Conservation (phyloP, 2,797 vertebrate species). For the Limnodromus scolopaceus region DNA sequence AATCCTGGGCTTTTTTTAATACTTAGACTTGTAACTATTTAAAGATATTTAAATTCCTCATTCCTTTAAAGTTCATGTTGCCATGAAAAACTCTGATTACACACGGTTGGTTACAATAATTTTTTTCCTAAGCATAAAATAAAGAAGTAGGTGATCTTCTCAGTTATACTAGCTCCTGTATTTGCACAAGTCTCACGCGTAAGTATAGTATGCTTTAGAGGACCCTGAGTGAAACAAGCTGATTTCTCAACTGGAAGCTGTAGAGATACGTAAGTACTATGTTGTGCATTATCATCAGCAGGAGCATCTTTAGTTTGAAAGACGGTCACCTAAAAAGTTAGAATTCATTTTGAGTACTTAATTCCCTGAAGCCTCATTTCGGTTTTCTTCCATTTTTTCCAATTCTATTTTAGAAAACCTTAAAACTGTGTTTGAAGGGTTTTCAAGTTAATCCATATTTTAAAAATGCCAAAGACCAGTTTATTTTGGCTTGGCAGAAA, state of each 20-base stretch:
- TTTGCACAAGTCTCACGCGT: accelerated
- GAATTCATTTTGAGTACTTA: background rate
- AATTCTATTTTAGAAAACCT: background rate
- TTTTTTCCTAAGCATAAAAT: background rate
- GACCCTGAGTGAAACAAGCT: background rate
- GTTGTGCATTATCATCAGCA: background rate
- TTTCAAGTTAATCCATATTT: background rate
- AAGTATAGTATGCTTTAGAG: background rate
- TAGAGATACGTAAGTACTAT: background rate
- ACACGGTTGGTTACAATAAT: background rate
- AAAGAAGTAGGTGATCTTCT: background rate
- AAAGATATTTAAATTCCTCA: background rate
- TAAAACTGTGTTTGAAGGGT: background rate
- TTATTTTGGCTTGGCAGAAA: background rate
- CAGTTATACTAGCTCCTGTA: background rate
- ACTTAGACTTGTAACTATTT: background rate
- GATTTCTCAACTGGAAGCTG: background rate
- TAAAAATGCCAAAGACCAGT: background rate
- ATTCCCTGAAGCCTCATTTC: background rate
- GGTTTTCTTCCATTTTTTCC: background rate
- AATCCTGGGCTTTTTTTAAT: background rate
- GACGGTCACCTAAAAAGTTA: background rate
- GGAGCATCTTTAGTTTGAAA: background rate
- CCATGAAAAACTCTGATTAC: background rate
- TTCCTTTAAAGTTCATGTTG: background rate